Evolutionary conservation across 2,888 invertebrate species (phyloP), one percentile per base, ranked within the genome.

Genomic region (Nomada goodeniana): DNA sequence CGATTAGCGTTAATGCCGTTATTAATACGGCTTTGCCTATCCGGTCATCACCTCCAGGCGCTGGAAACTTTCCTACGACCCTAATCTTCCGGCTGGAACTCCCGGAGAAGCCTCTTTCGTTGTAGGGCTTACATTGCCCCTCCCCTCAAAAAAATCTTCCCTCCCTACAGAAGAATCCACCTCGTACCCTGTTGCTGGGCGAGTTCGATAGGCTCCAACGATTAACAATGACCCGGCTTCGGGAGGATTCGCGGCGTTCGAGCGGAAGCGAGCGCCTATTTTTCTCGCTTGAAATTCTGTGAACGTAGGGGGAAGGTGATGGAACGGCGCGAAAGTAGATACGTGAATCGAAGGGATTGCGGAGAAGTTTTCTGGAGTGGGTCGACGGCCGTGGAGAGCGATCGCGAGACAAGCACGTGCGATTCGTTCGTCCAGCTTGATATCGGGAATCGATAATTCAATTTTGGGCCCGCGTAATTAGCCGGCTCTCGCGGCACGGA

Each of bases 1-100:
- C 79, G 85, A 87, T 88, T 87, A 87, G 80, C 81, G 81, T 86
- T 87, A 88, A 82, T 86, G 82, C 88, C 80, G 82, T 87, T 87
- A 88, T 84, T 87, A 87, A 87, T 87, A 88, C 69, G 63, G 88
- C 87, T 86, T 88, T 84, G 29, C 74, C 68, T n/a, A 77, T 67
- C 50, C 65, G 57, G 57, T 69, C 69, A 50, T 15, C 64, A 57
- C 29, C 68, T 60, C 44, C 42, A 57, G 29, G 42, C 73, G 67
- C 79, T 26, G 68, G 36, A 76, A 84, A 86, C 72, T 84, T 86
- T 84, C 76, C 69, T 36, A 36, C 36, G 36, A 63, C 79, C 63
- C 65, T 85, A 88, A 88, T 88, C 87, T 86, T 81, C 70, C 13
- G n/a, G 11, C 26, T 23, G 20, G 44, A 84, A 77, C 70, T 68